Conservation (phyloP, 2,888 invertebrate genomes). For the Amblyjoppa fuscipennis region DNA sequence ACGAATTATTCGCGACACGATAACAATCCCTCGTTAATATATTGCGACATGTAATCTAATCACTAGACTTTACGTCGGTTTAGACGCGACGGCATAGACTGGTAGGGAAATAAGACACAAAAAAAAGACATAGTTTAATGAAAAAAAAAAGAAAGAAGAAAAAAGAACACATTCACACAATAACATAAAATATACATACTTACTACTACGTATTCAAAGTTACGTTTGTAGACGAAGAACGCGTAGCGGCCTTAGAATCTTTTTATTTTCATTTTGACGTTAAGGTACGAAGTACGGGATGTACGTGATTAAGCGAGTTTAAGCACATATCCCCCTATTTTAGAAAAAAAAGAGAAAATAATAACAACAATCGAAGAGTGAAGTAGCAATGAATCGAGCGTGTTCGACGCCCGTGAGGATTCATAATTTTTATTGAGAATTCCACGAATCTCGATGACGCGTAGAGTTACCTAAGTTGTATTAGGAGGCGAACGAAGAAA, state of each 20-base stretch:
- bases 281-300: constrained; percentile 64
- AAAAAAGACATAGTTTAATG: constrained; percentile 34
- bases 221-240: constrained; percentile 55
- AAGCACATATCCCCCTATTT: constrained; percentile 76
- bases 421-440: constrained; percentile 37
- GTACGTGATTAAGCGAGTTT: constrained; percentile 70
- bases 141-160: constrained; percentile 28
- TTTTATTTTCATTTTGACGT: constrained; percentile 65
- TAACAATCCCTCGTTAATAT: constrained; percentile 19
- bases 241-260: constrained; percentile 72
- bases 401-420: background rate
- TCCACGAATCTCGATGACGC: constrained; percentile 35
- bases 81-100: constrained; percentile 76
- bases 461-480: constrained; percentile 54
- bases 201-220: constrained; percentile 24
- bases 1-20: constrained; percentile 8
- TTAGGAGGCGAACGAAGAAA: constrained; percentile 29
- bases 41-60: constrained; percentile 57
- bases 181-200: constrained; percentile 44
- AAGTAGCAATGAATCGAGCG: constrained; percentile 15
- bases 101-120: constrained; percentile 72
- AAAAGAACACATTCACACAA: constrained; percentile 45
- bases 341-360: constrained; percentile 23
- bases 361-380: background rate
- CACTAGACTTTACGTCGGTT: constrained; percentile 71